Evolutionary conservation across 2,888 invertebrate species (phyloP).

Genomic region (Cyclophora punctaria): DNA sequence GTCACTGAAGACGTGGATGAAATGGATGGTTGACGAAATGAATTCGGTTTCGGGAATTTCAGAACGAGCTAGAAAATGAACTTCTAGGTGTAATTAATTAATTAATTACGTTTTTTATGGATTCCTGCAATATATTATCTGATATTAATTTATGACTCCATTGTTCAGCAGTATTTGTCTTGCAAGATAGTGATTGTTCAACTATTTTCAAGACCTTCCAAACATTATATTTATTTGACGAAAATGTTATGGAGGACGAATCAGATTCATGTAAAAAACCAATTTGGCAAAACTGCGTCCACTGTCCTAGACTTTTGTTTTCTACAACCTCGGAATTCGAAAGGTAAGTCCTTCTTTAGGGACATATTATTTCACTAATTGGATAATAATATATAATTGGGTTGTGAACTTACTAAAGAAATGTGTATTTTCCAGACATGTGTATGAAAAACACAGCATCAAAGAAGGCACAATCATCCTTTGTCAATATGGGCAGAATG

Average conservation of each 20-base stretch:
- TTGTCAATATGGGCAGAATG: constrained; percentile 91
- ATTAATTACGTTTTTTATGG: too few relatives aligned
- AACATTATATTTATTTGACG: constrained; percentile 12
- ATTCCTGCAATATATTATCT: too few relatives aligned
- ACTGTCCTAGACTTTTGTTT: constrained; percentile 76
- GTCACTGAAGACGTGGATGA: constrained; percentile 24
- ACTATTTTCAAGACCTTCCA: too few relatives aligned
- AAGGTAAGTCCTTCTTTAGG: constrained; percentile 52
- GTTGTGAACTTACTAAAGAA: too few relatives aligned
- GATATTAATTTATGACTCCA: constrained; percentile 3
- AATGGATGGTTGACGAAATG: too few relatives aligned
- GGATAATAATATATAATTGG: background rate
- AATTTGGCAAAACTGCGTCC: constrained; percentile 77
- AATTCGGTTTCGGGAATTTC: too few relatives aligned
- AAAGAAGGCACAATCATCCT: constrained; percentile 90
- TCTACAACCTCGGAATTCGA: constrained; percentile 76
- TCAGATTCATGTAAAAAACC: constrained; percentile 48
- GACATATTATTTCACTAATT: constrained; percentile 1
- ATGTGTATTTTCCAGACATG: constrained; percentile 75
- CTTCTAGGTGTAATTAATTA: too few relatives aligned
- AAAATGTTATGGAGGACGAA: constrained; percentile 72
- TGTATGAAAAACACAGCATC: constrained; percentile 86
- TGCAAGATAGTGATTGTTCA: too few relatives aligned
- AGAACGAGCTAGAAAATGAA: too few relatives aligned
- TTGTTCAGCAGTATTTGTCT: too few relatives aligned